Conservation (phyloP, 2,888 invertebrate genomes). For the Mythimna ferrago region DNA sequence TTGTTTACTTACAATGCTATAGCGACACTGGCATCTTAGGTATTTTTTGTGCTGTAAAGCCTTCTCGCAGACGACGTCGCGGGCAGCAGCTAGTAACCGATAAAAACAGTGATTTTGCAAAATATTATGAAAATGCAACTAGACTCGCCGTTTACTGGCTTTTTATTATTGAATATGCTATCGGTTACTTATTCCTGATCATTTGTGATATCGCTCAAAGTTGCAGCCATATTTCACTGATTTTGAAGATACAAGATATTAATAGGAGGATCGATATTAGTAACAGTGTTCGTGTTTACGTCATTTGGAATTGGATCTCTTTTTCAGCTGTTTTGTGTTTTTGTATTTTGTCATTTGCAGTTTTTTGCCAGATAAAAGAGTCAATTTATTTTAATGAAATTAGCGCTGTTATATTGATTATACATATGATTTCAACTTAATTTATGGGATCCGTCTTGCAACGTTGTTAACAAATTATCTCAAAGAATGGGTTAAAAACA, state of each 20-base stretch:
- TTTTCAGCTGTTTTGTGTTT: too few relatives aligned
- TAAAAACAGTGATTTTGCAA: fast-evolving
- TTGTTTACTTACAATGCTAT: too few relatives aligned
- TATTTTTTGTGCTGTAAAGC: slow-evolving; percentile 4
- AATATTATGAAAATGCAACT: not conserved
- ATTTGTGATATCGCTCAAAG: too few relatives aligned
- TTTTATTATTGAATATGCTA: not conserved
- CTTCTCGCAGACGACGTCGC: too few relatives aligned
- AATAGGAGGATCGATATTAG: not conserved
- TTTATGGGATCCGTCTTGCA: slow-evolving; percentile 11
- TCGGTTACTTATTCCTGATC: not conserved
- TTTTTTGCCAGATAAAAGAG: too few relatives aligned
- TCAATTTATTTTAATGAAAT: not conserved
- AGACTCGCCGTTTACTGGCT: not conserved
- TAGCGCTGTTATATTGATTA: not conserved
- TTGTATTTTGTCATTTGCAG: too few relatives aligned
- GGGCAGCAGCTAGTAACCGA: not conserved
- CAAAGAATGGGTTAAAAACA: not conserved
- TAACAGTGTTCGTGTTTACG: not conserved
- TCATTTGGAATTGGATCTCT: slow-evolving; percentile 18
- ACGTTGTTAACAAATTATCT: not conserved
- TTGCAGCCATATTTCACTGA: too few relatives aligned
- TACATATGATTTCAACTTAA: slow-evolving; percentile 6
- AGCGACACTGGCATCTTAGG: too few relatives aligned
- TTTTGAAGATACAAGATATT: slow-evolving; percentile 12